A percentile compares a stretch with the other conserved stretches of the same genome.
Evolutionary conservation across 2,797 vertebrate species (phyloP).

Genomic region (Sphaeramia orbicularis): DNA sequence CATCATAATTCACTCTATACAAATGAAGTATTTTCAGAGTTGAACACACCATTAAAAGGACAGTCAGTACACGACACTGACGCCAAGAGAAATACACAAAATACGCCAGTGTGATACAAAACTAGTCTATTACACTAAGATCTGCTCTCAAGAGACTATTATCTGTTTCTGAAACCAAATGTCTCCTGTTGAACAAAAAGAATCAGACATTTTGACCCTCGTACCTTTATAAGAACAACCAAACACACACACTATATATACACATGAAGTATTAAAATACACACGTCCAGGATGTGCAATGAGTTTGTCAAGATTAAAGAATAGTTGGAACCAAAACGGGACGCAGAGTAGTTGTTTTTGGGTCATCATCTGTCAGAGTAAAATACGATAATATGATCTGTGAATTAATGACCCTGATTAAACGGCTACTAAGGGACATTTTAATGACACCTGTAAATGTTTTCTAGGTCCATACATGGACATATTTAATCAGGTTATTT

Average conservation of each 20-base stretch:
- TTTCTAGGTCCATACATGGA: no score
- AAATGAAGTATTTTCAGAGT: conserved; percentile 40
- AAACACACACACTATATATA: conserved; percentile 46
- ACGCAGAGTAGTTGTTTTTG: no score
- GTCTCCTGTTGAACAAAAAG: conserved; percentile 50
- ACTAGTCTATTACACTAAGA: background rate
- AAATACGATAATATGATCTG: no score
- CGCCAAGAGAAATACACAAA: conserved; percentile 29
- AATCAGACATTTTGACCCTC: conserved; percentile 44
- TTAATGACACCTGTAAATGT: no score
- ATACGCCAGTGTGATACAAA: conserved; percentile 26
- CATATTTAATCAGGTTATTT: no score
- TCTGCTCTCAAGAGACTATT: background rate
- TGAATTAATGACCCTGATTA: no score
- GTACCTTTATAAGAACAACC: conserved; percentile 27
- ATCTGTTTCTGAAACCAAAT: conserved; percentile 41
- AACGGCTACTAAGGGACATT: no score
- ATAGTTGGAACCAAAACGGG: no score
- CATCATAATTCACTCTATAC: conserved; percentile 47
- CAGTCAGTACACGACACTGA: conserved; percentile 31
- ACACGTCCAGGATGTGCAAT: conserved; percentile 48
- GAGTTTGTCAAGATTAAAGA: conserved; percentile 27
- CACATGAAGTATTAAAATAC: conserved; percentile 54
- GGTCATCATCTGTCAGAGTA: no score
- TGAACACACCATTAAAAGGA: conserved; percentile 33